These are phyloP conservation scores for Rhizomys pruinosus DNA, from an alignment of 2,113 vertebrate species.

Conservation along the genomic window DNA sequence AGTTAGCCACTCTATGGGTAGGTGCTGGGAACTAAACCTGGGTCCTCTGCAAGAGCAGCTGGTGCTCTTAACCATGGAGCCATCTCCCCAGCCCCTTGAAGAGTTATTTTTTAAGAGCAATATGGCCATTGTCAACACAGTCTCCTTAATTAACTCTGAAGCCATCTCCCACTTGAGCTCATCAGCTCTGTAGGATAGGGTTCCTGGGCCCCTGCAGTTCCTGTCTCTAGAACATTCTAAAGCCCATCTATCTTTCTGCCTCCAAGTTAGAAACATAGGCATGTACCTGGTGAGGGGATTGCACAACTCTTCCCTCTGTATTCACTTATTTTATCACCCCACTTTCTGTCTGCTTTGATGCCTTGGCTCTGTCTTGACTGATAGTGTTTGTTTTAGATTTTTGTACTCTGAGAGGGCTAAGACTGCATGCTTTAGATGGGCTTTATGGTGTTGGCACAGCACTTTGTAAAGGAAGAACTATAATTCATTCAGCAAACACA, in stretches of 20 bases:
- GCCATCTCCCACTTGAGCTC: not conserved
- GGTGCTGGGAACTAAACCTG: too few species aligned
- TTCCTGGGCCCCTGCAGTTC: not conserved
- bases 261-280: not conserved
- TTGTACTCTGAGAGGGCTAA: not conserved
- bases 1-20: too few species aligned
- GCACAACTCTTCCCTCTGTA: not conserved
- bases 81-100: too few species aligned
- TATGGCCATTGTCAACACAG: not conserved
- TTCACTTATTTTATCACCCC: not conserved
- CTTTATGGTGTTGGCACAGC: slow-evolving; percentile 27
- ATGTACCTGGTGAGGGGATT: fast-evolving
- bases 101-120: not conserved
- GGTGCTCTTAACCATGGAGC: too few species aligned
- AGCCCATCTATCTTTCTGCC: not conserved
- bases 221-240: not conserved
- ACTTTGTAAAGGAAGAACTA: slow-evolving; percentile 5
- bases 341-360: not conserved
- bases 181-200: not conserved
- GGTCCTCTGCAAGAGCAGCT: too few species aligned
- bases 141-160: not conserved
- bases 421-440: not conserved
- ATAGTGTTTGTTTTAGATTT: slow-evolving; percentile 58
- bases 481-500: slow-evolving; percentile 28
- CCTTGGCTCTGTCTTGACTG: slow-evolving; percentile 14